Base-by-base conservation (phyloP, 1,140 invertebrate genomes). In the Drosophila micromelanica region DNA sequence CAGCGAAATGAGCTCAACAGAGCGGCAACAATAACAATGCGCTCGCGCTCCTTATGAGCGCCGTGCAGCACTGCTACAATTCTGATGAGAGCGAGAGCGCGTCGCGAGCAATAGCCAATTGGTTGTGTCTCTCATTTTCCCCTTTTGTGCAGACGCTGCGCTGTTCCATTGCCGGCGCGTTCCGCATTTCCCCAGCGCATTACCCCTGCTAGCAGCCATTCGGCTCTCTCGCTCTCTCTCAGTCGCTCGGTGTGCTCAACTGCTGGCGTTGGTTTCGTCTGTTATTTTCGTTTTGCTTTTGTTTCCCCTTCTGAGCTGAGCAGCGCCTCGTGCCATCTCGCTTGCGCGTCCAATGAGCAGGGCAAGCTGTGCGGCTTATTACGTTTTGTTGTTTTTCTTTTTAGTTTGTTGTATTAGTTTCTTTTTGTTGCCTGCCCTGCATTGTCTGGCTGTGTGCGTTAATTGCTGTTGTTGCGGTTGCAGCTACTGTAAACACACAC, bases 341-440 rank as follows among this genome's bases (percentile, higher is more conserved):
- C 57, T 86, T 59, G 9, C 37, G 46, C 75, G 38, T 68, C 82
- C 81, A 82, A 86, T 87, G 78, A 75, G 73, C 71, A 71, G 46
- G 60, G 61, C 78, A 81, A 67, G 61, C 71, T 73, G 35, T 12
- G 46, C 27, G 55, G 55, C 46, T 37, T 49, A 51, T 67, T 38
- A 56, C 37, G 60, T 67, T 75, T 72, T 43, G 35, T 46, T 35
- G 35, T 42, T 51, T 61, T 60, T 59, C 37, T 51, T 61, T 60
- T 59, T 63, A 1, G 35, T 12, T 46, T 67, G 11, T 3, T 72
- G 43, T 12, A 15, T 23, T 15, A 51, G 23, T 42, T 32, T 54
- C 46, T 48, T 23, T 49, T 52, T 56, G 46, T 40, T 59, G 27
- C 23, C 38, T 62, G 65, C 38, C n/a, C 38, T 72, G 52, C 45